Evolutionary conservation across 1,140 invertebrate species (phyloP).

Genomic region (Ceratina australensis): DNA sequence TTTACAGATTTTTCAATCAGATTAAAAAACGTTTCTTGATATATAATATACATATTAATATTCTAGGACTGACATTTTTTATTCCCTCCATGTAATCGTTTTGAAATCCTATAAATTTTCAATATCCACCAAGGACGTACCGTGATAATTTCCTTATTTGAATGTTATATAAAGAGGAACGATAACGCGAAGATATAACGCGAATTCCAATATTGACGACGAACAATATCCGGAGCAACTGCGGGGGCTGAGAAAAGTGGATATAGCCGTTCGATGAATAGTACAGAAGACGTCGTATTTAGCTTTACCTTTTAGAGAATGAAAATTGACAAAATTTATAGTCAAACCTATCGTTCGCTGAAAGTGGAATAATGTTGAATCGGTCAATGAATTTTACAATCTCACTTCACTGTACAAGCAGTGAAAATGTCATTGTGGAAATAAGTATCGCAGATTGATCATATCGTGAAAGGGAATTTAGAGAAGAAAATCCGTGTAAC

Average conservation of each 20-base stretch:
- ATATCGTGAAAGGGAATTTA: too few species aligned
- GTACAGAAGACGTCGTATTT: slow-evolving; percentile 58
- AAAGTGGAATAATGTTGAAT: too few species aligned
- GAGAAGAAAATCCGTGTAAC: too few species aligned
- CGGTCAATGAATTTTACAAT: too few species aligned
- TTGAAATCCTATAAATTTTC: slow-evolving; percentile 1
- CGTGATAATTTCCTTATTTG: slow-evolving; percentile 59
- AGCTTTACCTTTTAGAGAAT: slow-evolving; percentile 27
- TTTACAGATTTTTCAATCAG: too few species aligned
- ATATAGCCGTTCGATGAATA: slow-evolving; percentile 55
- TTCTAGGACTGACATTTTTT: too few species aligned
- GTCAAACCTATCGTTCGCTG: too few species aligned
- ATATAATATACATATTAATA: too few species aligned
- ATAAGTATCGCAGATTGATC: too few species aligned
- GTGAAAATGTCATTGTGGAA: too few species aligned
- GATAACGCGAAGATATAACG: slow-evolving; percentile 46
- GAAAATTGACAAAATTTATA: slow-evolving; percentile 29
- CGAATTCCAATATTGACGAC: slow-evolving; percentile 63
- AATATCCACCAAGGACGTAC: neutral
- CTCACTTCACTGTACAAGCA: too few species aligned
- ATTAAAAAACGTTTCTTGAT: too few species aligned
- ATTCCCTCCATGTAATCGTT: neutral
- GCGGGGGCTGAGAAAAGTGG: slow-evolving; percentile 43
- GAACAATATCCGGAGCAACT: slow-evolving; percentile 59
- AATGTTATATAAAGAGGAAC: slow-evolving; percentile 56